Base-by-base conservation (phyloP, 35 echinoderm and acorn worm species). In the Ptychodera flava region DNA sequence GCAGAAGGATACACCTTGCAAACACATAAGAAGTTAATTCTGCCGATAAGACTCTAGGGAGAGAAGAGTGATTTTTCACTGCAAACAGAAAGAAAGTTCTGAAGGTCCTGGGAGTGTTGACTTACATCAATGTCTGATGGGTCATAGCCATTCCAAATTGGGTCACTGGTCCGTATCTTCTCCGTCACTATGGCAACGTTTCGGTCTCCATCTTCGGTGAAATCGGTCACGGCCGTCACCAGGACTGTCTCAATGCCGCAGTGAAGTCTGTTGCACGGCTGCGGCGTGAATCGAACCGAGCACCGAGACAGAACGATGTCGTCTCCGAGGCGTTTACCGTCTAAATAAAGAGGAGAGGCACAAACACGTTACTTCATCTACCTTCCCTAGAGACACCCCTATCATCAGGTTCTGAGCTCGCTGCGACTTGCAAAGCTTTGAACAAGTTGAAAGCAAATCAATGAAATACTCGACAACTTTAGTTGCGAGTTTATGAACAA, bases 301-400 rank as follows among this genome's bases (percentile, higher is more conserved):
- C 96, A 99, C 36, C 94, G 90, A 0, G 96, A 99, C 0, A 99
- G 78, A 1, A 90, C 87, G 33, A 99, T 94, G 84, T 99, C 96
- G 0, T 90, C 81, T 35, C 88, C 88, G 31, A 79, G 77, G 15
- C 37, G 34, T 30, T 35, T 36, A 64, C 45, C 45, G 22, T 64
- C 45, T 64, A 22, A n/a, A n/a, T n/a, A n/a, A n/a, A n/a, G n/a
- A n/a, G n/a, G n/a, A n/a, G n/a, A n/a, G n/a, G n/a, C n/a, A n/a
- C n/a, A n/a, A n/a, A n/a, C n/a, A n/a, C n/a, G n/a, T n/a, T n/a
- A n/a, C n/a, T n/a, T n/a, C n/a, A n/a, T n/a, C n/a, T n/a, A n/a
- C n/a, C n/a, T n/a, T n/a, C n/a, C n/a, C n/a, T n/a, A n/a, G n/a
- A n/a, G n/a, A n/a, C n/a, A n/a, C n/a, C n/a, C n/a, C n/a, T n/a